Base-by-base conservation (phyloP, 2,888 invertebrate genomes). In the Apamea epomidion region DNA sequence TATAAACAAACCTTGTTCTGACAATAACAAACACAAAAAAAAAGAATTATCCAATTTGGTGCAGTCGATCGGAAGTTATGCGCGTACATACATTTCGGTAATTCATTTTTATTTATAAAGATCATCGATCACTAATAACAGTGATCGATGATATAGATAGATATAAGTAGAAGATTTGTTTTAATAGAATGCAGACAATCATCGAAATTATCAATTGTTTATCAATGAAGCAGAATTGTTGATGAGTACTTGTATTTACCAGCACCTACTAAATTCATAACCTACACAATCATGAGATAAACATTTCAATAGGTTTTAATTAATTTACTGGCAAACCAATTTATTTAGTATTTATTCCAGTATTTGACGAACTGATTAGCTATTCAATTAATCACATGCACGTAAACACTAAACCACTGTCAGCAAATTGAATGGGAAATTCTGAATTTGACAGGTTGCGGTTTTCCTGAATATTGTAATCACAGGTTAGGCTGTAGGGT, bases 371-470 rank as follows among this genome's bases (percentile, higher is more conserved):
- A 72, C 18, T 69, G 42, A 73, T 81, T 29, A 60, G 21, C 81
- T n/a, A 65, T 82, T 73, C 1, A 81, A 74, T 85, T 70, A 81
- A 51, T 65, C 32, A 25, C 16, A 21, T n/a, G 7, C 4, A 42
- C n/a, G 21, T 73, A 42, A 58, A 81, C 32, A 74, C 54, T 60
- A 42, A 58, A 58, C 48, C 42, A 62, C 45, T 80, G 21, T 14
- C 58, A 69, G 45, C n/a, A n/a, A 69, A 64, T 81, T 69, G 21
- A 74, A 48, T 70, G 29, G 51, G 58, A 74, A 62, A 70, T 51
- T 6, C 54, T 64, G 82, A 70, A 16, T 65, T 74, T 70, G 69
- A 85, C 81, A 81, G 14, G 60, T 74, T 81, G 82, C 16, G 81
- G 81, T 85, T 85, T 72, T 21, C 58, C 68, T 64, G 48, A 64